Evolutionary conservation across 23 tunicate species (phyloP), one percentile per base, ranked within the genome.

Genomic region (Halocynthia roretzi): DNA sequence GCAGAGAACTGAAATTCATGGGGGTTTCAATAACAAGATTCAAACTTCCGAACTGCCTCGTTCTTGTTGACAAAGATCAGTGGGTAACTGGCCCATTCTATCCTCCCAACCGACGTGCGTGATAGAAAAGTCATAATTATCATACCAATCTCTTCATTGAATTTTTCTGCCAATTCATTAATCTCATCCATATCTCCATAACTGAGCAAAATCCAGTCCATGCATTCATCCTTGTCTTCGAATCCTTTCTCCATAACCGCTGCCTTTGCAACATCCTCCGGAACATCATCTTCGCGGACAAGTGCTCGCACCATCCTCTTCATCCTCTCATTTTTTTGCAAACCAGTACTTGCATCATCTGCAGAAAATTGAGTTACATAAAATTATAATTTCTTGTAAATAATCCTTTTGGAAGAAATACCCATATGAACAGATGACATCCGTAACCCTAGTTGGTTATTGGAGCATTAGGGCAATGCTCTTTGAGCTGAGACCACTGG

Each of bases 251-350:
- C 54, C 78, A 82, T 83, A 1, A 82, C 93, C 2, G 83, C 83
- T 53, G 93, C 93, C 72, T 87, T 87, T 1, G 86, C 86, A 15
- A 87, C 57, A 6, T 54, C 19, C 50, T 72, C 85, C 5, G 85
- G 53, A 8, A 76, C 49, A 14, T 61, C 82, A 22, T 79, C 92
- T 11, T 67, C 64, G 21, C 48, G 52, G 10, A 81, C 81, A 9
- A 86, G 60, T 50, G 48, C n/a, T 9, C 76, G 58, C 10, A 76
- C 82, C 79, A 81, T 68, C 52, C 73, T 51, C 11, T 52, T 68
- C 62, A 68, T 86, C 0, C 2, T 58, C 63, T 58, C 63, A 58
- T 1, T 58, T 58, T 58, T 14, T n/a, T 14, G 15, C 17, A 0
- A 2, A 58, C 17, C n/a, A 2, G 15, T 58, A 15, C 63, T 58